Percentiles rank a stretch among this genome's conserved stretches.
Evolutionary conservation across 2,113 vertebrate genomes (phyloP).

Genomic region (Cnemophilus loriae): DNA sequence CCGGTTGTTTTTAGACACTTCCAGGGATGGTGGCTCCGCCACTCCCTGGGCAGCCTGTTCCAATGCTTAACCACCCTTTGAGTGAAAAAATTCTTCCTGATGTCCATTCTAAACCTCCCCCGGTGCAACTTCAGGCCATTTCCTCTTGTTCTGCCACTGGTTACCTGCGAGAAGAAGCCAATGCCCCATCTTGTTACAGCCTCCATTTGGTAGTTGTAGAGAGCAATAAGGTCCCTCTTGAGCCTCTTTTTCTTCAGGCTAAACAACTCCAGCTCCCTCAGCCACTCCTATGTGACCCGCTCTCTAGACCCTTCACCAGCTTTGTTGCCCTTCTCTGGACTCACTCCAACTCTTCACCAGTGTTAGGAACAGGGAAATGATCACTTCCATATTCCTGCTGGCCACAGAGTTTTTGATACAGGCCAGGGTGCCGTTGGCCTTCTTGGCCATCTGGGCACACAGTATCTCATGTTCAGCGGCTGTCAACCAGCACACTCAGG

Average conservation of each 20-base stretch:
- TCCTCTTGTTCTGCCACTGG: not conserved
- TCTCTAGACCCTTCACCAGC: not conserved
- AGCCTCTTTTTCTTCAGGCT: not conserved
- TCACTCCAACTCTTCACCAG: not conserved
- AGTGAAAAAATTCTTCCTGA: not conserved
- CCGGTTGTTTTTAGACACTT: not conserved
- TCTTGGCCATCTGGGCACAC: not conserved
- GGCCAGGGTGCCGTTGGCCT: not conserved
- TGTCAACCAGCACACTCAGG: not conserved
- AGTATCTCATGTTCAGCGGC: fast-evolving
- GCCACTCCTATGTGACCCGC: not conserved
- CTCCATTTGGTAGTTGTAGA: not conserved
- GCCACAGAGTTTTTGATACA: not conserved
- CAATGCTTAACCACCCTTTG: not conserved
- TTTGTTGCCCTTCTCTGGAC: not conserved
- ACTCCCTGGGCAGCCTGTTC: not conserved
- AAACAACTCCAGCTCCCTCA: not conserved
- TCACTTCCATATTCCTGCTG: not conserved
- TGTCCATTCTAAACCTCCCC: not conserved
- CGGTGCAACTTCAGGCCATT: not conserved
- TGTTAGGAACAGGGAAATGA: not conserved
- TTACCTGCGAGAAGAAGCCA: not conserved
- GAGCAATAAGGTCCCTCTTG: not conserved
- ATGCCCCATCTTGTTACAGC: fast-evolving
- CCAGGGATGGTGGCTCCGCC: not conserved